Evolutionary conservation across 2,113 vertebrate species (phyloP).

Genomic region (Sturnira hondurensis): DNA sequence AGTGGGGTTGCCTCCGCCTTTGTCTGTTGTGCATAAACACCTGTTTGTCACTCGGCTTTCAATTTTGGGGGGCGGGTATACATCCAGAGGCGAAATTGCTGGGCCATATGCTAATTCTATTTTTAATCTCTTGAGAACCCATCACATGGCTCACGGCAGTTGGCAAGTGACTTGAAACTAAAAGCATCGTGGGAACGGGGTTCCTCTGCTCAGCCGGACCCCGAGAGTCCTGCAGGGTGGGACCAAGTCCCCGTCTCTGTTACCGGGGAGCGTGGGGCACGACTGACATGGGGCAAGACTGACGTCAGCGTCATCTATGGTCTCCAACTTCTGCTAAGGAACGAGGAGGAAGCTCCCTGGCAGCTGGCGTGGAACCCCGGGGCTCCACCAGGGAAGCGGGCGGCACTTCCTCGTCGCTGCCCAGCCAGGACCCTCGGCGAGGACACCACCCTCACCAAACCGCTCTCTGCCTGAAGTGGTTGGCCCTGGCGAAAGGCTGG

Average conservation of each 20-base stretch:
- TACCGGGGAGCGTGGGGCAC: fast-evolving
- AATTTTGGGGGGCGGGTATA: not conserved
- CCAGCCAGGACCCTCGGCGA: not conserved
- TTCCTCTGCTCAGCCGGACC: not conserved
- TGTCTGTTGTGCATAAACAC: fast-evolving
- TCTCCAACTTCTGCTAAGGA: not conserved
- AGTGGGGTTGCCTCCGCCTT: fast-evolving
- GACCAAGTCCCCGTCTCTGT: not conserved
- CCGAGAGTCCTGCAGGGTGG: not conserved
- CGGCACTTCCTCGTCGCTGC: not conserved
- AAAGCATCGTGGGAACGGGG: not conserved
- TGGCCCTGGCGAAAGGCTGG: fast-evolving
- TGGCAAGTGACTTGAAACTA: not conserved
- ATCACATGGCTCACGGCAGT: not conserved
- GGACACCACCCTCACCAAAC: fast-evolving
- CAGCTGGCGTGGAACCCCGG: not conserved
- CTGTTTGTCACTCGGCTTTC: not conserved
- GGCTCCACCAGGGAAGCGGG: not conserved
- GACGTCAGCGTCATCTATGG: fast-evolving
- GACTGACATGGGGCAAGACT: fast-evolving
- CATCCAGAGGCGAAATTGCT: not conserved
- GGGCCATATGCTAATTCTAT: not conserved
- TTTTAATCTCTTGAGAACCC: not conserved
- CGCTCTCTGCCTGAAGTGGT: fast-evolving
- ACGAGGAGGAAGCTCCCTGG: not conserved